A percentile compares a stretch with the other conserved stretches of the same genome.
Evolutionary conservation across 2,797 vertebrate species (phyloP).

Genomic region (Aulostomus chinensis): DNA sequence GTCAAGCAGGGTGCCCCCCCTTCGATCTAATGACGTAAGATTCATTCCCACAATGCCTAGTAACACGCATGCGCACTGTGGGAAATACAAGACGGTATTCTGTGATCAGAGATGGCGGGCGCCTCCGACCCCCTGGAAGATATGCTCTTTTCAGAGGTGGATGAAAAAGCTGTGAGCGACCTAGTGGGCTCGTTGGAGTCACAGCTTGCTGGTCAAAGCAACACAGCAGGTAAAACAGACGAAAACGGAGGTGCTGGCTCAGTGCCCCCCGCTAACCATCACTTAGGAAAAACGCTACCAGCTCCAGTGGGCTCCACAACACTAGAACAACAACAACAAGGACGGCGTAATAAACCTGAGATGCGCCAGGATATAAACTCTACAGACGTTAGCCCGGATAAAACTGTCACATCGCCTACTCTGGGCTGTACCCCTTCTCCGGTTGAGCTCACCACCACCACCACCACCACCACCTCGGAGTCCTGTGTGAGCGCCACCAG

Average conservation of each 20-base stretch:
- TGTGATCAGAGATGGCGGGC: constrained; percentile 83
- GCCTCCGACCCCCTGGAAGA: constrained; percentile 84
- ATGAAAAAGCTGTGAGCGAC: constrained; percentile 89
- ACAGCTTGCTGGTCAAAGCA: constrained; percentile 82
- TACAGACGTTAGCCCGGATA: constrained; percentile 70
- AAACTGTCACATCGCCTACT: constrained; percentile 59
- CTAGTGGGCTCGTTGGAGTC: constrained; percentile 88
- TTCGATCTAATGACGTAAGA: constrained; percentile 73
- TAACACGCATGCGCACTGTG: constrained; percentile 83
- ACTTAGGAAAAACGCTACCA: constrained; percentile 80
- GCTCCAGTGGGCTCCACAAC: constrained; percentile 79
- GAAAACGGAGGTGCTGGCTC: constrained; percentile 76
- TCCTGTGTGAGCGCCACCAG: constrained; percentile 70
- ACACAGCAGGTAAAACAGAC: constrained; percentile 61
- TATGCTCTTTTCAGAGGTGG: constrained; percentile 91
- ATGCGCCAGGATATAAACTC: constrained; percentile 74
- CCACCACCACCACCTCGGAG: constrained; percentile 40
- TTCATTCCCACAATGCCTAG: constrained; percentile 85
- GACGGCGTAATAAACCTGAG: constrained; percentile 73
- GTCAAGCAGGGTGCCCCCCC: constrained; percentile 5
- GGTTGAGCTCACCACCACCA: constrained; percentile 50
- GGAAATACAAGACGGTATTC: constrained; percentile 67
- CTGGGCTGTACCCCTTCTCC: constrained; percentile 34
- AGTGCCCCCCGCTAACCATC: constrained; percentile 76
- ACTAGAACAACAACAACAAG: constrained; percentile 78